These are phyloP conservation scores for Platycheirus albimanus DNA, from an alignment of 2,888 invertebrate species.

Conservation along the genomic window DNA sequence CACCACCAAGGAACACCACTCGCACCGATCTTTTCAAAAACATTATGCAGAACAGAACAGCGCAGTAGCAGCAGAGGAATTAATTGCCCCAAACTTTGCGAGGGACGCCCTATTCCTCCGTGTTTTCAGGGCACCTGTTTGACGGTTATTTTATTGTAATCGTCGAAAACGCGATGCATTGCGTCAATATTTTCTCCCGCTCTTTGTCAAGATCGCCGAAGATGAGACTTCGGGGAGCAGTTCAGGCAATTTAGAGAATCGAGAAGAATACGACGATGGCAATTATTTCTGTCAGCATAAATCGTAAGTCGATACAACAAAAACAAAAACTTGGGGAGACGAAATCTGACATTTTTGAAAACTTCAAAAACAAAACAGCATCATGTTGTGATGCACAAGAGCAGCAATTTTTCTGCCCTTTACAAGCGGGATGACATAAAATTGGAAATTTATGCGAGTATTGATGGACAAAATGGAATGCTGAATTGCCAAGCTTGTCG, in stretches of 20 bases:
- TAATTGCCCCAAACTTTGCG: constrained; percentile 61
- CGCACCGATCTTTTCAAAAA: too few species aligned
- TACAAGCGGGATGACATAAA: constrained; percentile 60
- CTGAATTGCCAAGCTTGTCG: constrained; percentile 62
- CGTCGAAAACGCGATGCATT: constrained; percentile 33
- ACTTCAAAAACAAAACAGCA: constrained; percentile 4
- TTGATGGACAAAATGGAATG: constrained; percentile 73
- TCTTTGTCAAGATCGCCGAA: constrained; percentile 12
- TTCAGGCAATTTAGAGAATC: constrained; percentile 58
- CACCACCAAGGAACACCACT: constrained; percentile 24
- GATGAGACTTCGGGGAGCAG: constrained; percentile 62
- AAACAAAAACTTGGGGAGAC: constrained; percentile 10
- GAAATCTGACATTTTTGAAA: neutral
- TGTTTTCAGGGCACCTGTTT: constrained; percentile 70
- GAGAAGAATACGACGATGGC: constrained; percentile 62
- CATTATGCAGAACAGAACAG: too few species aligned
- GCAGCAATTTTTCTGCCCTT: constrained; percentile 38
- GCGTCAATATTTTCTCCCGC: constrained; percentile 24
- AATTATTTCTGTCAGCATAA: constrained; percentile 74
- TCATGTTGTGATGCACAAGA: too few species aligned
- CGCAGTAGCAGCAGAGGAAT: constrained; percentile 37
- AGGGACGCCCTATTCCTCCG: constrained; percentile 42
- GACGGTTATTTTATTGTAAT: constrained; percentile 73
- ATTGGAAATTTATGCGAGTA: constrained; percentile 71
- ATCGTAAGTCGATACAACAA: constrained; percentile 64